A percentile compares a stretch with the other conserved stretches of the same genome.
Evolutionary conservation across 2,113 vertebrate species (phyloP).

Genomic region (Anseranas semipalmata): DNA sequence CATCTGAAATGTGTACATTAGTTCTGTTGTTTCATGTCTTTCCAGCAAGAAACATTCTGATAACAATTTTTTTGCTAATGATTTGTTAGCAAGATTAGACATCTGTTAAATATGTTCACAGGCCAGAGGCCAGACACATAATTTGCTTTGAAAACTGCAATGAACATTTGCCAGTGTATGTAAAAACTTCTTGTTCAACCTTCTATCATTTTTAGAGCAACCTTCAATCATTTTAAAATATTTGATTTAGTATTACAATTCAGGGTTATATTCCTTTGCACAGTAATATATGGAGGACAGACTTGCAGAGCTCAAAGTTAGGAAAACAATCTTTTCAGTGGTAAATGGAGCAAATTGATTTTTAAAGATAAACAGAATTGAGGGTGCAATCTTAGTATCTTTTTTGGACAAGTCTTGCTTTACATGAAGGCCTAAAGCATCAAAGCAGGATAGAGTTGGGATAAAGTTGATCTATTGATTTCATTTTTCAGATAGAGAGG

Average conservation of each 20-base stretch:
- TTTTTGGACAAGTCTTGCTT: neutral
- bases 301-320: slow-evolving; percentile 45
- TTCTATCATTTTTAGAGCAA: slow-evolving; percentile 35
- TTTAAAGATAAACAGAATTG: neutral
- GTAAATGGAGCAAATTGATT: neutral
- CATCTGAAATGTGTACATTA: neutral
- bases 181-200: slow-evolving; percentile 46
- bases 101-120: slow-evolving; percentile 46
- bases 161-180: slow-evolving; percentile 23
- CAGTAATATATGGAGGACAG: slow-evolving; percentile 51
- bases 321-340: slow-evolving; percentile 38
- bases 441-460: fast-evolving
- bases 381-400: neutral
- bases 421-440: neutral
- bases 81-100: slow-evolving; percentile 56
- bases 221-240: slow-evolving; percentile 54
- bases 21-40: slow-evolving; percentile 28
- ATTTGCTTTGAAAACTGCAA: slow-evolving; percentile 46
- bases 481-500: neutral
- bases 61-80: slow-evolving; percentile 29
- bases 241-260: slow-evolving; percentile 64
- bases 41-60: slow-evolving; percentile 14
- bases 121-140: slow-evolving; percentile 13
- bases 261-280: slow-evolving; percentile 58
- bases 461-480: neutral